A percentile compares a stretch with the other conserved stretches of the same genome.
Conservation (phyloP, 1,140 invertebrate genomes). For the Listronotus bonariensis region DNA sequence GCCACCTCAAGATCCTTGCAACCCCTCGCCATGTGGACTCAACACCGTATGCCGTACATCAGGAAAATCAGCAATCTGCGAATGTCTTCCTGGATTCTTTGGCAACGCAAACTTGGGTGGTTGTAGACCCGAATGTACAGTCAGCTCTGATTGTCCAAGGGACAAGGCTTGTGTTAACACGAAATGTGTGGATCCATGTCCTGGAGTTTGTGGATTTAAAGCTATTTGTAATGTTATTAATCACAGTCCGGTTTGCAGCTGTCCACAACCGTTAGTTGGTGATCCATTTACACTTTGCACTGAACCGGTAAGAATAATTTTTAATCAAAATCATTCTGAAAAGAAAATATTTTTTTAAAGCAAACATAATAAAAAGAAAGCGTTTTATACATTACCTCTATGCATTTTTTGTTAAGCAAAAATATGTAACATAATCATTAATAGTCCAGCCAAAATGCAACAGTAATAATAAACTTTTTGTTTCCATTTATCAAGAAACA, state of each 20-base stretch:
- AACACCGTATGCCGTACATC: conserved; percentile 70
- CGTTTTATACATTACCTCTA: too few species aligned
- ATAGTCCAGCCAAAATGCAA: not conserved
- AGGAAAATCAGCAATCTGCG: conserved; percentile 68
- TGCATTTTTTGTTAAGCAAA: too few species aligned
- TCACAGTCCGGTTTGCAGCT: conserved; percentile 80
- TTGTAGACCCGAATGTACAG: conserved; percentile 74
- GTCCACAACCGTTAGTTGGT: conserved; percentile 69
- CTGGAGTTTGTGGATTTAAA: conserved; percentile 70
- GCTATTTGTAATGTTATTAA: conserved; percentile 74
- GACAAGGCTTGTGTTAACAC: conserved; percentile 75
- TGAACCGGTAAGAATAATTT: conserved; percentile 47
- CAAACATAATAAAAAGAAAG: too few species aligned
- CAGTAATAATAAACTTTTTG: not conserved
- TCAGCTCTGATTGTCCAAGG: conserved; percentile 74
- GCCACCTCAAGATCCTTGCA: conserved; percentile 64
- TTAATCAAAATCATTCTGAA: too few species aligned
- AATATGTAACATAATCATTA: too few species aligned
- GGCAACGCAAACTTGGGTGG: conserved; percentile 63
- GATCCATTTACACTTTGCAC: conserved; percentile 77
- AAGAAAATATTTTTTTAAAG: too few species aligned
- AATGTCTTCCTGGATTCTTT: conserved; percentile 70
- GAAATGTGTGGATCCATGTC: conserved; percentile 76
- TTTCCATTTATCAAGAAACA: not conserved
- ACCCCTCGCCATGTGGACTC: conserved; percentile 74